Evolutionary conservation across 2,797 vertebrate genomes (phyloP).

Genomic region (Phalanger gymnotis): DNA sequence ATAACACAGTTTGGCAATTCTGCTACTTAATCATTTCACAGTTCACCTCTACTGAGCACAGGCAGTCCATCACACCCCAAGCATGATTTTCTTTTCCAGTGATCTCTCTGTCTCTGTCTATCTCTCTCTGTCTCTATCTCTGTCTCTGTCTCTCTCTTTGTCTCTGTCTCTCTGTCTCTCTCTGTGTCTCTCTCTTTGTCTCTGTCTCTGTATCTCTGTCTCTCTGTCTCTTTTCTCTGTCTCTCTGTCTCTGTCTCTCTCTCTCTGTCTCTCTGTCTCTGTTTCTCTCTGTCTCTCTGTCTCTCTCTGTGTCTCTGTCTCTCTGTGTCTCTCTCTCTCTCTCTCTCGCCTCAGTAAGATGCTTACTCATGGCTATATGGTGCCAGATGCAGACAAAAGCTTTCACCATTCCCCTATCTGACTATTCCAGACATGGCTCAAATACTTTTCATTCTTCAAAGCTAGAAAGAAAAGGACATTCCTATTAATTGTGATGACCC

Average conservation of each 20-base stretch:
- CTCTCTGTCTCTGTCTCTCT: background rate
- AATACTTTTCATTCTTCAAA: background rate
- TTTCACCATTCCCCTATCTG: background rate
- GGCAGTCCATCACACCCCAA: background rate
- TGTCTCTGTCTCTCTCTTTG: background rate
- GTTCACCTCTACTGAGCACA: background rate
- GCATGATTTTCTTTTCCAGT: background rate
- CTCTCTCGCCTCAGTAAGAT: background rate
- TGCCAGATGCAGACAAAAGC: background rate
- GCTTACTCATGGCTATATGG: background rate
- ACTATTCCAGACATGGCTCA: background rate
- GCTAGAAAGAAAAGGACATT: background rate
- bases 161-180: too few species aligned
- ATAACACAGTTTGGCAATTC: background rate
- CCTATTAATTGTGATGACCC: background rate
- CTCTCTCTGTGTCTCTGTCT: background rate
- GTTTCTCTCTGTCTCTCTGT: too few species aligned
- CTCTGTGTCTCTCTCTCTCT: background rate
- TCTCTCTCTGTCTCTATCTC: background rate
- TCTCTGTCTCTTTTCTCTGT: background rate
- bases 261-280: too few species aligned
- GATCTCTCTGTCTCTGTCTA: background rate
- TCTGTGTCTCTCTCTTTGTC: background rate
- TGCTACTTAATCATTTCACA: background rate
- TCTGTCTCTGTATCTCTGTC: background rate